Evolutionary conservation across 1,140 invertebrate species (phyloP).

Genomic region (Drosophila lini): DNA sequence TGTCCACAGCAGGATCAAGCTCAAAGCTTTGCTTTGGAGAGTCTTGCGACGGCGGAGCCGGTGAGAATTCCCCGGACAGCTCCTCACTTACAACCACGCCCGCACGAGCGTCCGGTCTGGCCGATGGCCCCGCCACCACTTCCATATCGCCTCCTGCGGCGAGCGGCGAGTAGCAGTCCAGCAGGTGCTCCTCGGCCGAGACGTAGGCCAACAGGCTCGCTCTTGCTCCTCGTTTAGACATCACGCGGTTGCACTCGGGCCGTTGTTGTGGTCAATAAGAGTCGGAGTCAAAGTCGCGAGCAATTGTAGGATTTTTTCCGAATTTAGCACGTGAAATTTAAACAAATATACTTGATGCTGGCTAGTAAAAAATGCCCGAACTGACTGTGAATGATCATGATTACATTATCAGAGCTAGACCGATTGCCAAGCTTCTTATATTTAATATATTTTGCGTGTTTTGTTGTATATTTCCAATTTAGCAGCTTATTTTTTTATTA

Average conservation of each 20-base stretch:
- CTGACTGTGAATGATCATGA: constrained; percentile 26
- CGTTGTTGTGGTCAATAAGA: constrained; percentile 11
- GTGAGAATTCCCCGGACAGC: background rate
- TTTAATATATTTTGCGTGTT: constrained; percentile 9
- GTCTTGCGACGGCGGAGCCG: background rate
- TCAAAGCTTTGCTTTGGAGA: background rate
- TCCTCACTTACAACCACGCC: constrained; percentile 1
- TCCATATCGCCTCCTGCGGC: constrained; percentile 16
- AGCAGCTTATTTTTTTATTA: constrained; percentile 38
- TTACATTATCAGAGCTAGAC: constrained; percentile 32
- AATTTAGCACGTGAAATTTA: constrained; percentile 79
- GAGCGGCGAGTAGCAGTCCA: constrained; percentile 60
- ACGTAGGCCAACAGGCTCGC: constrained; percentile 29
- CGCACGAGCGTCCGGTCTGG: background rate
- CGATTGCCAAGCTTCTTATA: constrained; percentile 15
- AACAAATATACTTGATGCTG: constrained; percentile 45
- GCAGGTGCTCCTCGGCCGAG: constrained; percentile 59
- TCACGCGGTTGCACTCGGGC: constrained; percentile 17
- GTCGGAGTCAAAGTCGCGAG: background rate
- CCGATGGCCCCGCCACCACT: background rate
- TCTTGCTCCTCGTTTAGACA: constrained; percentile 44
- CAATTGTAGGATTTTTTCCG: constrained; percentile 35
- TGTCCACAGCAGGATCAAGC: constrained; percentile 60
- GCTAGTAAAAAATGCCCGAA: constrained; percentile 49
- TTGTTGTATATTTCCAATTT: constrained; percentile 41